Evolutionary conservation across 2,888 invertebrate genomes (phyloP).

Genomic region (Micoletzkya japonica): DNA sequence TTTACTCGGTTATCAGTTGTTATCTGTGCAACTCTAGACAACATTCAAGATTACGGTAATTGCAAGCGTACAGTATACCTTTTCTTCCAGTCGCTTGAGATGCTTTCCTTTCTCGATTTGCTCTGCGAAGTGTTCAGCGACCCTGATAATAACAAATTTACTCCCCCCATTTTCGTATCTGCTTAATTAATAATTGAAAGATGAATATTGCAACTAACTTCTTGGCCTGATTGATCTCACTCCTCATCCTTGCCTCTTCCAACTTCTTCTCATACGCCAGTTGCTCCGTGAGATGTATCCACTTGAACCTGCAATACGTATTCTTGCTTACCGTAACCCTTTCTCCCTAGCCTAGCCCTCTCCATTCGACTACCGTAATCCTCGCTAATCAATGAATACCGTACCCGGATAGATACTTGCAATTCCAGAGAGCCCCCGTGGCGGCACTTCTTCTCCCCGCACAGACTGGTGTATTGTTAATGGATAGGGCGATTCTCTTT

Average conservation of each 20-base stretch:
- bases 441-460: constrained; percentile 83
- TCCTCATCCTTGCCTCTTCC: constrained; percentile 69
- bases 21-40: too few species aligned
- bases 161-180: too few species aligned
- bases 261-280: constrained; percentile 89
- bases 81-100: constrained; percentile 58
- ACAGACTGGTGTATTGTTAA: constrained; percentile 85
- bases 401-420: constrained; percentile 85
- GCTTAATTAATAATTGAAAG: neutral
- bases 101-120: constrained; percentile 64
- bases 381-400: constrained; percentile 9
- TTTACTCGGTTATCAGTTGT: too few species aligned
- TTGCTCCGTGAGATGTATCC: constrained; percentile 90
- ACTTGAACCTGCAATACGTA: constrained; percentile 77
- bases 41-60: too few species aligned
- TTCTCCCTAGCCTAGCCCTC: neutral
- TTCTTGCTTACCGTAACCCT: neutral
- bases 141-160: too few species aligned
- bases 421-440: constrained; percentile 89
- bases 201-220: constrained; percentile 59
- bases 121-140: constrained; percentile 82
- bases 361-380: neutral
- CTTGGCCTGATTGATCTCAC: constrained; percentile 88
- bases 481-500: constrained; percentile 73
- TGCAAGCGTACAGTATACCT: too few species aligned